Evolutionary conservation across 1,140 invertebrate genomes (phyloP), one percentile per base, ranked within the genome.

Genomic region (Copidosoma floridanum): DNA sequence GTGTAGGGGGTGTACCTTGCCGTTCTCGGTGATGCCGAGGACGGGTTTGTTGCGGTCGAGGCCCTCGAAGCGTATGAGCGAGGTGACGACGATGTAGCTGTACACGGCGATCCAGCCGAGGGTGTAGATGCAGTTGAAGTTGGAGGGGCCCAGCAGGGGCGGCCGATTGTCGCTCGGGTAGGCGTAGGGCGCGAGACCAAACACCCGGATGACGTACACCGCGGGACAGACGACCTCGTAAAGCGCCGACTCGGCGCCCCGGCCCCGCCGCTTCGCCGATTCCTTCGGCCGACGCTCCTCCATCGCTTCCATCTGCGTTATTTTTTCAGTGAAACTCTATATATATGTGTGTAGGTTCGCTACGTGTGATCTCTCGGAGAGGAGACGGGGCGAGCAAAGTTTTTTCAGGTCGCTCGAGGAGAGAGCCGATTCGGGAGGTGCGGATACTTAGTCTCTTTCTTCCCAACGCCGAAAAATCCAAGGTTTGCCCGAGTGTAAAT

Each of bases 111-210:
- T 27, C 37, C 43, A 62, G 41, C 41, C 4, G 3, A 47, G n/a
- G 14, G 50, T 20, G 40, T 37, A 55, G 18, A 56, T 4, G 16
- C 53, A 56, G 29, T 62, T 43, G 27, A 14, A 0, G 12, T 12
- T 10, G 0, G 37, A 62, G 12, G 46, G 4, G 6, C 21, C 8
- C 0, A 56, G 24, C 6, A 46, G 12, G 12, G 32, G 16, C 11
- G 23, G 20, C 12, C 27, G 0, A 7, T 27, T 11, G 12, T 2
- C 23, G 18, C 32, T 64, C 3, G 75, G 61, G 2, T 65, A 47
- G 18, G 75, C 65, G 56, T 78, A 80, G 12, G 78, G 78, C 12
- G 72, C 71, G 3, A 76, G 64, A 16, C 78, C 78, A 41, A 79
- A 72, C 7, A 72, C 1, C 53, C 68, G 64, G 3, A 70, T 20